A percentile compares a stretch with the other conserved stretches of the same genome.
phyloP scores from a whole-genome alignment of 2,797 vertebrate species.

The Spondyliosoma cantharus region DNA sequence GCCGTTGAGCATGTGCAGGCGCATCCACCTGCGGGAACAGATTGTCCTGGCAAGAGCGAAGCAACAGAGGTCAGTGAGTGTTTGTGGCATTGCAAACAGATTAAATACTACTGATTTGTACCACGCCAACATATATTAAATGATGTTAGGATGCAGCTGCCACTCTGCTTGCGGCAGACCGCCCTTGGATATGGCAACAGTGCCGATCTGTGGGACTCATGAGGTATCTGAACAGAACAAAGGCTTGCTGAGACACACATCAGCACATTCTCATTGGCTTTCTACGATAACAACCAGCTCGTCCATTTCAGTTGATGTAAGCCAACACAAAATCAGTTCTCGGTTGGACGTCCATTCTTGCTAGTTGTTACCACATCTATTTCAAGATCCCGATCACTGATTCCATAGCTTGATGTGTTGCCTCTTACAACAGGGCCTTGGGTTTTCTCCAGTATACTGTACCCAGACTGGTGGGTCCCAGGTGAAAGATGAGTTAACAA shows the following conservation, averaged over 20 bases:
- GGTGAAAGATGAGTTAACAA: not conserved
- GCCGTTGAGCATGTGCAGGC: not conserved
- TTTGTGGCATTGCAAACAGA: constrained; percentile 26
- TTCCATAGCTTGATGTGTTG: not conserved
- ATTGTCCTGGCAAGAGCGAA: not conserved
- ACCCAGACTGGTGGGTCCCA: not conserved
- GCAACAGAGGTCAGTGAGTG: constrained; percentile 17
- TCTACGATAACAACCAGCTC: constrained; percentile 9
- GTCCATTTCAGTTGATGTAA: not conserved
- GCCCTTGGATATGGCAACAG: constrained; percentile 19
- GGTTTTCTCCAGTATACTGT: constrained; percentile 5
- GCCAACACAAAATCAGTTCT: not conserved
- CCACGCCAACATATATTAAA: constrained; percentile 23
- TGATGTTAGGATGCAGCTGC: constrained; percentile 33
- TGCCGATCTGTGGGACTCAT: constrained; percentile 7
- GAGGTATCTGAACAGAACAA: constrained; percentile 20
- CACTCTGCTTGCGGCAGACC: constrained; percentile 12
- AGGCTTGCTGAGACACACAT: constrained; percentile 15
- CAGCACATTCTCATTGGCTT: not conserved
- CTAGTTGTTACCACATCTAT: constrained; percentile 5
- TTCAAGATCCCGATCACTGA: not conserved
- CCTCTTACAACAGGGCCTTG: not conserved
- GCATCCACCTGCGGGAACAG: constrained; percentile 20
- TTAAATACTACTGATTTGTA: constrained; percentile 24
- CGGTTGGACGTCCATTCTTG: constrained; percentile 7